Evolutionary conservation across 1,140 invertebrate genomes (phyloP).

Genomic region (Campoletis sonorensis): DNA sequence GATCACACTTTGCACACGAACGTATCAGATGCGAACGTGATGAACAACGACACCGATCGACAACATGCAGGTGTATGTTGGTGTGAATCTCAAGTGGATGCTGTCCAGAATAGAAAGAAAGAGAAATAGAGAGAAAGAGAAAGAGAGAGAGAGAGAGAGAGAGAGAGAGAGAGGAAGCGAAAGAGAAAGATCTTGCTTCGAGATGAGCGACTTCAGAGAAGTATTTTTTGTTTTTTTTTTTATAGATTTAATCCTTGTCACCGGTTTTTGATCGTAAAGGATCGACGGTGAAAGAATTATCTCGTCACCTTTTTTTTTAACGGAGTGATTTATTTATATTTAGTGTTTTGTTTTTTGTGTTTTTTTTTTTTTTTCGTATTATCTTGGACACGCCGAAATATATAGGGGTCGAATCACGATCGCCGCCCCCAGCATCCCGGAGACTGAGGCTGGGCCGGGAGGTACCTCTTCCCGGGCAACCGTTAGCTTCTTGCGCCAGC

Average conservation of each 20-base stretch:
- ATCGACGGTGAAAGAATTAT: not conserved
- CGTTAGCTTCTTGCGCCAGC: constrained; percentile 74
- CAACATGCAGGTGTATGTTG: not conserved
- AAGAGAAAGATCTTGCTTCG: not conserved
- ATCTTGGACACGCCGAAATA: constrained; percentile 71
- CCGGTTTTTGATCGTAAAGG: not conserved
- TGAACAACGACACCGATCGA: not conserved
- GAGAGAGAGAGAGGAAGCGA: not conserved
- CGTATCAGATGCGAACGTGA: not conserved
- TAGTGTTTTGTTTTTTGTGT: too few relatives aligned
- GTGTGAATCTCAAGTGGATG: not conserved
- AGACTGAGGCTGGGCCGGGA: constrained; percentile 74
- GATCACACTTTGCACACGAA: not conserved
- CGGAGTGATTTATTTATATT: not conserved
- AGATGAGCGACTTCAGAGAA: not conserved
- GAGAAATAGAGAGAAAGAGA: not conserved
- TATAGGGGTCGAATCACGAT: constrained; percentile 87
- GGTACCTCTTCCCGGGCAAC: constrained; percentile 75
- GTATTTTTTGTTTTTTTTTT: not conserved
- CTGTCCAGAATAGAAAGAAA: not conserved
- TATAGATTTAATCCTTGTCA: not conserved
- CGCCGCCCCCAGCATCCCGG: constrained; percentile 83
- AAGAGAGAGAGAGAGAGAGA: not conserved
- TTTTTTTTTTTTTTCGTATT: constrained; percentile 18
- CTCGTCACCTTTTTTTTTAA: not conserved